Percentiles rank a stretch among this genome's conserved stretches.
phyloP scores from a whole-genome alignment of 2,113 vertebrate genomes.

The Eulemur macaco region DNA sequence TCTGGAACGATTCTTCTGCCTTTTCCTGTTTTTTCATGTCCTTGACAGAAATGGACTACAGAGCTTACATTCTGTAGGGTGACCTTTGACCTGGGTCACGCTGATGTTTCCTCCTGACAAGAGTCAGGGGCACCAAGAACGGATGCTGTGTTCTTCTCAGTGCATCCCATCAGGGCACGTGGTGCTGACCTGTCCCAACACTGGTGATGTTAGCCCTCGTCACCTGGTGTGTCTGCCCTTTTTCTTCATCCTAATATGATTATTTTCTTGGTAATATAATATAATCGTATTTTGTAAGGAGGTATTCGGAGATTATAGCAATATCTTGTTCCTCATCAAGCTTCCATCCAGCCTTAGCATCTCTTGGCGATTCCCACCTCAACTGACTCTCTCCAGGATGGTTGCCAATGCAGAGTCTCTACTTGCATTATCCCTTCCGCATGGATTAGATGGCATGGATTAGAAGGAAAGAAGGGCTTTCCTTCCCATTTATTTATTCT shows the following conservation, averaged over 20 bases:
- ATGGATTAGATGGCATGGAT: background rate
- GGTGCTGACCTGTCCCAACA: background rate
- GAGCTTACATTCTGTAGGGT: background rate
- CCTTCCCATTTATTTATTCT: background rate
- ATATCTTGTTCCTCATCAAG: background rate
- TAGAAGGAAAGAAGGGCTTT: background rate
- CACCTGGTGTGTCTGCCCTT: background rate
- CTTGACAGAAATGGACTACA: background rate
- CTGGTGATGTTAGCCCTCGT: background rate
- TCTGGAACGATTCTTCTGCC: background rate
- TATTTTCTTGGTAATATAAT: background rate
- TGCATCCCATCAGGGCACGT: too few species aligned
- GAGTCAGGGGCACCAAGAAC: background rate
- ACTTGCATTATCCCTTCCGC: background rate
- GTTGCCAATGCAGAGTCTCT: background rate
- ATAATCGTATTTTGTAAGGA: background rate
- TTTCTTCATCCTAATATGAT: background rate
- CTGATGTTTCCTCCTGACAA: background rate
- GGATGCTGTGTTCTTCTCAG: background rate
- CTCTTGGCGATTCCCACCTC: background rate
- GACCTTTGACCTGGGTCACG: fast-evolving
- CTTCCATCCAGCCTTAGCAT: background rate
- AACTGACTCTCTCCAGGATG: background rate
- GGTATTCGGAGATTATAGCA: background rate
- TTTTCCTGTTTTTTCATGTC: background rate